Evolutionary conservation across 92 coral and sea anemone species (phyloP).

Genomic region (Actinostola sp.): DNA sequence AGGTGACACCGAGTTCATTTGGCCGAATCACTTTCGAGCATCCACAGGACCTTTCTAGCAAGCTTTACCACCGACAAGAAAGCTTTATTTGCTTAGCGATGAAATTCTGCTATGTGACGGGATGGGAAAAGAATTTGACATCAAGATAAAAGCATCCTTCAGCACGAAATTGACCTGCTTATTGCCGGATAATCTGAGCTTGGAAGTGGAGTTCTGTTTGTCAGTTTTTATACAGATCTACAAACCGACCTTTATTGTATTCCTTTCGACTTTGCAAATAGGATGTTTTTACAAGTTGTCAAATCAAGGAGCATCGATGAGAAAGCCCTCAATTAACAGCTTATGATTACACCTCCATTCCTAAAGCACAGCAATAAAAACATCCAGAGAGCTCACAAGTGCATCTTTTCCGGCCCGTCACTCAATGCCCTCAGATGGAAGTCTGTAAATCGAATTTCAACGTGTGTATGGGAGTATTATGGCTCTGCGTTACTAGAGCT

Average conservation of each 20-base stretch:
- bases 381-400: slow-evolving; percentile 50
- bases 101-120: neutral
- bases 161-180: neutral
- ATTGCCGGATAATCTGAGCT: neutral
- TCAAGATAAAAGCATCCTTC: neutral
- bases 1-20: slow-evolving; percentile 27
- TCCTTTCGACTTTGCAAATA: neutral
- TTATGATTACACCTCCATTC: slow-evolving; percentile 43
- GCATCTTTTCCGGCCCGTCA: slow-evolving; percentile 55
- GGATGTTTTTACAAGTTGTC: slow-evolving; percentile 28
- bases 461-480: slow-evolving; percentile 50
- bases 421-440: slow-evolving; percentile 52
- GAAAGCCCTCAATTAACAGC: slow-evolving; percentile 44
- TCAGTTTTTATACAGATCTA: slow-evolving; percentile 1
- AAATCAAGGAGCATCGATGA: slow-evolving; percentile 10
- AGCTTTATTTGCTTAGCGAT: neutral
- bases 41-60: neutral
- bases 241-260: neutral
- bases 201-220: neutral
- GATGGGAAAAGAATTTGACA: neutral
- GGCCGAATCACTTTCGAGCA: neutral
- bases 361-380: slow-evolving; percentile 51
- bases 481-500: slow-evolving; percentile 39
- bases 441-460: slow-evolving; percentile 62
- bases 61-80: neutral